Conservation (phyloP, 2,113 vertebrate species). For the Cyphomyrus discorhynchus region DNA sequence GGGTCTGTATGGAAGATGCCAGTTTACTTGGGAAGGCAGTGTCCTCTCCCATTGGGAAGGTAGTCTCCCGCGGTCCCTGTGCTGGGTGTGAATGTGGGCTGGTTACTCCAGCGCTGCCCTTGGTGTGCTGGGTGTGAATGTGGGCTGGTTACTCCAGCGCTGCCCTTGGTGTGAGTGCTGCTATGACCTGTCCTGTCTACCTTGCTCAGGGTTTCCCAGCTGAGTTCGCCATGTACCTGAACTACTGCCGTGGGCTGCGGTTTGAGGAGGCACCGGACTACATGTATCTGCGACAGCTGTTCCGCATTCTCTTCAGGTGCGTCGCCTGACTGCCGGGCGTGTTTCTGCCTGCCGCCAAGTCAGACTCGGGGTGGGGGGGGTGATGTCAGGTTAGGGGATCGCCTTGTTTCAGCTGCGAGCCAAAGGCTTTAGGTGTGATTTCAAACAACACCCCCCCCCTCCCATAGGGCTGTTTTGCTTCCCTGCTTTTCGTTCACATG, state of each 20-base stretch:
- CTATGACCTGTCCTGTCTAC: neutral
- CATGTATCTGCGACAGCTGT: slow-evolving; percentile 98
- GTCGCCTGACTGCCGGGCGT: neutral
- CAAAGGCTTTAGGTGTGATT: neutral
- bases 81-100: neutral
- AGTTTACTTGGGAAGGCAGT: neutral
- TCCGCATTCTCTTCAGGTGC: slow-evolving; percentile 98
- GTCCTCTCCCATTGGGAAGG: neutral
- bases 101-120: neutral
- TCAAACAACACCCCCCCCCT: neutral
- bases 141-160: neutral
- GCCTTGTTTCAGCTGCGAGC: neutral
- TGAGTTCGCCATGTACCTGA: slow-evolving; percentile 99
- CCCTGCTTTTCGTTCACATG: neutral
- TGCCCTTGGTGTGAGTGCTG: neutral
- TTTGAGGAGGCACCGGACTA: slow-evolving; percentile 99
- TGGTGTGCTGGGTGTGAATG: neutral
- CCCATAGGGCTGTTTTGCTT: neutral
- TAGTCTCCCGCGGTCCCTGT: neutral
- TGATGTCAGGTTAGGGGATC: neutral
- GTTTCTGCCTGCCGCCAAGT: neutral
- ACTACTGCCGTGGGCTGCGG: slow-evolving; percentile 97
- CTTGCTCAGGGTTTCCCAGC: slow-evolving; percentile 85
- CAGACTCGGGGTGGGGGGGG: neutral
- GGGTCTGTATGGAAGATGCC: neutral